phyloP scores from a whole-genome alignment of 2,888 invertebrate species.

The Parapristionchus giblindavisi region DNA sequence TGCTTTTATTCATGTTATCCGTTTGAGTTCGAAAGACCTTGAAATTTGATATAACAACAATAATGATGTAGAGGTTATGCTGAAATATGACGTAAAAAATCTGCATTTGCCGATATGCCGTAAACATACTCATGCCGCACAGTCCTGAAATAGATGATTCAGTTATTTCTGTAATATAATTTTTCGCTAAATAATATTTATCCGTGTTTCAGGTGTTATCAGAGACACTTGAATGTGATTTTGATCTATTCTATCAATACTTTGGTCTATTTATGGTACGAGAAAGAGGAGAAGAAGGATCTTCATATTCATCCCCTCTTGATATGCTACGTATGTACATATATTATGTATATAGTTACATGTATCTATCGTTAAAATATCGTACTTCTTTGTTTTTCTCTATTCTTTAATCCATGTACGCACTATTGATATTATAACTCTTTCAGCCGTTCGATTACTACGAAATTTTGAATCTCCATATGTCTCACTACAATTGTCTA shows the following conservation, averaged over 20 bases:
- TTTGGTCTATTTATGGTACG: constrained; percentile 85
- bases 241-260: constrained; percentile 73
- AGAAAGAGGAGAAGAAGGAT: constrained; percentile 21
- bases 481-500: constrained; percentile 78
- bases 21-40: too few relatives aligned
- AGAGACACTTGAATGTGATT: constrained; percentile 45
- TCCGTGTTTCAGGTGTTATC: constrained; percentile 48
- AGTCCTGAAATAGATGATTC: too few relatives aligned
- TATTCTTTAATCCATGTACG: neutral
- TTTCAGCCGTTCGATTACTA: constrained; percentile 83
- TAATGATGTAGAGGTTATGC: too few relatives aligned
- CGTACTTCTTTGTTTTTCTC: neutral
- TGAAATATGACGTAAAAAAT: too few relatives aligned
- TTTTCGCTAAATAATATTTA: neutral
- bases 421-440: constrained; percentile 49
- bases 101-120: too few relatives aligned
- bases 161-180: neutral
- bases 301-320: neutral
- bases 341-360: neutral
- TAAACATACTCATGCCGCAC: too few relatives aligned
- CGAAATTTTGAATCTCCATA: constrained; percentile 97
- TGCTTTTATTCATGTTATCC: too few relatives aligned
- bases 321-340: constrained; percentile 36
- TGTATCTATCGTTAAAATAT: neutral
- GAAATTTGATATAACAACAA: too few relatives aligned